Conservation (phyloP, 2,797 vertebrate species). For the Ptychobarbus kaznakovi region DNA sequence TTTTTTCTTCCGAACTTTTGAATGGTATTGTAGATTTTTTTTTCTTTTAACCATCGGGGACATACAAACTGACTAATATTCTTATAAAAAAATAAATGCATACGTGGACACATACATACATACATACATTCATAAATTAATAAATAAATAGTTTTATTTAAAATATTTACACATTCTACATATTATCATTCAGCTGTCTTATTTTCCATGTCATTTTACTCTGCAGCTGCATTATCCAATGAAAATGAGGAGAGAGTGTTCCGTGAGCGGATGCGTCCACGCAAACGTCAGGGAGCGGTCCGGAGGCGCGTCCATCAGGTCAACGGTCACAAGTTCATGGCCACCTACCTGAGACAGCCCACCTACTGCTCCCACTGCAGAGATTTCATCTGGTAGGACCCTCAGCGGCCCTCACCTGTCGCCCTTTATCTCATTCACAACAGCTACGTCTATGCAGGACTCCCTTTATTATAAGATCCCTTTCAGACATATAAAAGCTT, state of each 20-base stretch:
- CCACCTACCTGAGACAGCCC: slow-evolving; percentile 96
- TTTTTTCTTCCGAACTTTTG: not conserved
- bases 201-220: slow-evolving; percentile 3
- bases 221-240: slow-evolving; percentile 82
- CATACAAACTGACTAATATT: not conserved
- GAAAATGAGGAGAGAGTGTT: slow-evolving; percentile 98
- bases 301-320: slow-evolving; percentile 96
- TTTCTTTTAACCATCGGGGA: not conserved
- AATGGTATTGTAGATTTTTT: not conserved
- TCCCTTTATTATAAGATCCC: slow-evolving; percentile 13
- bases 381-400: slow-evolving; percentile 95
- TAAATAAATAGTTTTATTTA: too few species aligned
- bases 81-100: not conserved
- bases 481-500: not conserved
- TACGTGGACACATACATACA: not conserved
- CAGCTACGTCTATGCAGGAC: not conserved
- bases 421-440: not conserved
- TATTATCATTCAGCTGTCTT: not conserved
- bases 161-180: not conserved
- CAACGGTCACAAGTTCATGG: slow-evolving; percentile 99
- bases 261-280: slow-evolving; percentile 84
- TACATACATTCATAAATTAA: too few species aligned
- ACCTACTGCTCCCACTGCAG: slow-evolving; percentile 98
- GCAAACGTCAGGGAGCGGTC: slow-evolving; percentile 94
- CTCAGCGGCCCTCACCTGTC: not conserved